Conservation (phyloP, 2,113 vertebrate species). For the Oxyruncus cristatus region DNA sequence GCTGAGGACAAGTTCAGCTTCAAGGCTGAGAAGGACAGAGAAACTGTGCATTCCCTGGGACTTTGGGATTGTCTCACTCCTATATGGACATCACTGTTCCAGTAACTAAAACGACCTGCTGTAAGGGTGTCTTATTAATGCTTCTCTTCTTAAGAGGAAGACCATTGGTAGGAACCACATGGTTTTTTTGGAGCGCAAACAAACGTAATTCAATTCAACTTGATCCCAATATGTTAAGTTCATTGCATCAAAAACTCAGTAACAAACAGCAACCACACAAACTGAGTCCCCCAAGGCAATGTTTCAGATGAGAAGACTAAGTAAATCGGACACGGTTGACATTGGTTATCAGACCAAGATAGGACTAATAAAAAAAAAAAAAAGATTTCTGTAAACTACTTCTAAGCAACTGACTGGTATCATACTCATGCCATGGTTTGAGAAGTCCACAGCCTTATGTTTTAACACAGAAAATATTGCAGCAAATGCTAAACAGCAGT, state of each 20-base stretch:
- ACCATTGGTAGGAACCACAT: background rate
- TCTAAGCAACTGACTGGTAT: background rate
- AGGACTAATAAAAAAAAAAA: background rate
- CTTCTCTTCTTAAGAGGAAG: background rate
- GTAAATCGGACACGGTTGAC: background rate
- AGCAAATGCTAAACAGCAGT: background rate
- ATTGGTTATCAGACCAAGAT: background rate
- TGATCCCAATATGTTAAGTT: background rate
- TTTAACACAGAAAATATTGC: background rate
- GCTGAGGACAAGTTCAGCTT: background rate
- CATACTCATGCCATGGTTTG: background rate
- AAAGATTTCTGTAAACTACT: background rate
- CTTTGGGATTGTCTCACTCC: background rate
- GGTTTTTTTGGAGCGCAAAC: background rate
- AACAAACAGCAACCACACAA: background rate
- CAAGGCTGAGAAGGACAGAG: background rate
- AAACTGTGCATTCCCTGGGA: background rate
- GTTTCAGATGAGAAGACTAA: background rate
- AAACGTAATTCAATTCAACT: background rate
- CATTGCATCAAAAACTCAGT: background rate
- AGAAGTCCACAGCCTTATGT: background rate
- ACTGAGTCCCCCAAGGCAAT: background rate
- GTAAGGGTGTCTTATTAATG: background rate
- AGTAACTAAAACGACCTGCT: background rate
- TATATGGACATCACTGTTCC: background rate